Base-by-base conservation (phyloP, 2,113 vertebrate species). In the Muntiacus reevesi region DNA sequence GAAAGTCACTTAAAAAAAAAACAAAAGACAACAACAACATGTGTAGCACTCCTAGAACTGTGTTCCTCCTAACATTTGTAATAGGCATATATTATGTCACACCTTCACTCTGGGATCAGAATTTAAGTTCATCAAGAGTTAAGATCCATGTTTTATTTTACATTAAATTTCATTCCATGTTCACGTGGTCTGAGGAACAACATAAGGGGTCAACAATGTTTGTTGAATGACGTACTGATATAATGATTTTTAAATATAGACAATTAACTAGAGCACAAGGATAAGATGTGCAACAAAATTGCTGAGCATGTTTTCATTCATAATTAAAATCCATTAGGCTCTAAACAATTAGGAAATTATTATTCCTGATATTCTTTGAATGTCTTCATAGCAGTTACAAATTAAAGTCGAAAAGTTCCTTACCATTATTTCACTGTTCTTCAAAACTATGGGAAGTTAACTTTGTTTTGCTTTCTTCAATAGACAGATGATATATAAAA, bases 311-410 rank as follows among this genome's bases (percentile, higher is more conserved):
- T 95, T 96, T 97, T 95, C 62, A 87, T 89, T 95, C 86, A 95
- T 96, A 95, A 96, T 93, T 93, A 97, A 97, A 97, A 94, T 92
- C 86, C 62, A 97, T 89, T 95, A 54, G 13, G 33, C 30, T 94
- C 67, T 79, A 94, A 97, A 93, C 84, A 95, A 89, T 96, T 91
- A 96, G 11, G 57, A 94, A 95, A 97, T 84, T 91, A 94, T 74
- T 55, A 19, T 5, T 87, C 43, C 16, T 91, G 78, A 89, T 87
- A 64, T 55, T 74, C 25, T 57, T 67, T 55, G 54, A 45, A 54
- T 74, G 55, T 8, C 55, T 52, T 8, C 12, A 47, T 50, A 87
- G 67, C 50, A 85, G 17, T 97, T 81, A 76, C 47, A 91, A 86
- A 95, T 95, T 40, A 83, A 60, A 89, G 25, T n/a, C n/a, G 3